These are phyloP conservation scores for Oryzias sinensis DNA, from an alignment of 2,797 vertebrate species.

Conservation along the genomic window DNA sequence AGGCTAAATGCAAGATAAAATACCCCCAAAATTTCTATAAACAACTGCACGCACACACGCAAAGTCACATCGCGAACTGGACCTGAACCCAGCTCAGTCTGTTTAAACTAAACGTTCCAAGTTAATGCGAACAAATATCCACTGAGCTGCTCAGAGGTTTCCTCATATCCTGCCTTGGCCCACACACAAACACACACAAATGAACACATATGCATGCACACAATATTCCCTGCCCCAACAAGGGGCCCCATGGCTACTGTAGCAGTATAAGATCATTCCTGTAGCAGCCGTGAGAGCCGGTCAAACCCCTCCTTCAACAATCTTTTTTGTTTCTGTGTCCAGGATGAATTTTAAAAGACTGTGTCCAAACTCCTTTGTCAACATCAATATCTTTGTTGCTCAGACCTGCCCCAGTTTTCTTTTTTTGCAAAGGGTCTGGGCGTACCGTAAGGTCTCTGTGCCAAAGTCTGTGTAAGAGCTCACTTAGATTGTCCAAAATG, in stretches of 20 bases:
- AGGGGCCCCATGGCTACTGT: conserved; percentile 47
- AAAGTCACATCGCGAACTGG: conserved; percentile 39
- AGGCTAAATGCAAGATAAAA: conserved; percentile 21
- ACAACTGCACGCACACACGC: conserved; percentile 23
- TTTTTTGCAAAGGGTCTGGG: conserved; percentile 18
- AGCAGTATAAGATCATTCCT: conserved; percentile 44
- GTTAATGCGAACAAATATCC: conserved; percentile 75
- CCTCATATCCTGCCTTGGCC: conserved; percentile 71
- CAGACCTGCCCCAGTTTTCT: conserved; percentile 25
- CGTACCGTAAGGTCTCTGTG: conserved; percentile 26
- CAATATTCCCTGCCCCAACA: conserved; percentile 23
- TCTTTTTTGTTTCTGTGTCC: conserved; percentile 55
- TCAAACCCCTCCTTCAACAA: conserved; percentile 52
- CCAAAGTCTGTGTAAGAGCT: conserved; percentile 41
- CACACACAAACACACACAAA: conserved; percentile 54
- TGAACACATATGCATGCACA: conserved; percentile 25
- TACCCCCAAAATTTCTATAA: conserved; percentile 11
- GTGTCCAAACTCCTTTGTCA: conserved; percentile 33
- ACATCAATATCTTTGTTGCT: conserved; percentile 32
- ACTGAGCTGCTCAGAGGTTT: conserved; percentile 66
- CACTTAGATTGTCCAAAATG: conserved; percentile 41
- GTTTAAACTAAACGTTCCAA: conserved; percentile 75
- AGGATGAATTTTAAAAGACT: conserved; percentile 41
- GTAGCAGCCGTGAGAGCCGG: conserved; percentile 35
- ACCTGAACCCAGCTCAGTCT: conserved; percentile 67